Conservation (phyloP, 2,797 vertebrate genomes). For the Urocyon cinereoargenteus region DNA sequence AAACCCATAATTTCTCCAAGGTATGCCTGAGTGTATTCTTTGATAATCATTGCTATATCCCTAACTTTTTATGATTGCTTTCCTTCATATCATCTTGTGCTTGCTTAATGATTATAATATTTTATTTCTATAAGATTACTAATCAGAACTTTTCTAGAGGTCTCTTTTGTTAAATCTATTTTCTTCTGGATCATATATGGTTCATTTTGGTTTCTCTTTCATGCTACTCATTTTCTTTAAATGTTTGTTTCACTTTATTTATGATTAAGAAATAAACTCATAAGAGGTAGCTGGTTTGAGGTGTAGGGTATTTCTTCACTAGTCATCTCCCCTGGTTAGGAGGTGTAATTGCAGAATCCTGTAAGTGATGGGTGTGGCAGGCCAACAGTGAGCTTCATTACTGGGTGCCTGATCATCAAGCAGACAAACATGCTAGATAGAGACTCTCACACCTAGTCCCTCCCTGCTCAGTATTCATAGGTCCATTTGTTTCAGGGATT, state of each 20-base stretch:
- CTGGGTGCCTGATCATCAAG: rapidly evolving
- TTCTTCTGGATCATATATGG: neutral
- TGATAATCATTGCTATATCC: neutral
- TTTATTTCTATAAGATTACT: neutral
- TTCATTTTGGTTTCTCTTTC: neutral
- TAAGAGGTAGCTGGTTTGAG: neutral
- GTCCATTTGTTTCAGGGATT: neutral
- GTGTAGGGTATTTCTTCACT: neutral
- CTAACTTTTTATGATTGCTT: neutral
- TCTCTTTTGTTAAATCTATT: neutral
- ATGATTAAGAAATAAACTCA: neutral
- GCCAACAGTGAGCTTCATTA: neutral
- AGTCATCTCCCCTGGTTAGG: neutral
- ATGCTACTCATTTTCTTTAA: neutral
- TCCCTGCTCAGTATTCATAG: neutral
- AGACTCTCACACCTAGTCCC: too few relatives aligned
- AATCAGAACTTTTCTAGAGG: neutral
- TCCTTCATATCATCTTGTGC: neutral
- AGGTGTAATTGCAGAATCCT: too few relatives aligned
- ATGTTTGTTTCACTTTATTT: neutral
- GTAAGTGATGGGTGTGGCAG: neutral
- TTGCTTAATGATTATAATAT: neutral
- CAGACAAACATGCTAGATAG: neutral
- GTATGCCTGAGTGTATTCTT: neutral
- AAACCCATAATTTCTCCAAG: neutral